These are phyloP conservation scores for Chionoecetes opilio DNA, from an alignment of 1,140 invertebrate species.

Conservation along the genomic window DNA sequence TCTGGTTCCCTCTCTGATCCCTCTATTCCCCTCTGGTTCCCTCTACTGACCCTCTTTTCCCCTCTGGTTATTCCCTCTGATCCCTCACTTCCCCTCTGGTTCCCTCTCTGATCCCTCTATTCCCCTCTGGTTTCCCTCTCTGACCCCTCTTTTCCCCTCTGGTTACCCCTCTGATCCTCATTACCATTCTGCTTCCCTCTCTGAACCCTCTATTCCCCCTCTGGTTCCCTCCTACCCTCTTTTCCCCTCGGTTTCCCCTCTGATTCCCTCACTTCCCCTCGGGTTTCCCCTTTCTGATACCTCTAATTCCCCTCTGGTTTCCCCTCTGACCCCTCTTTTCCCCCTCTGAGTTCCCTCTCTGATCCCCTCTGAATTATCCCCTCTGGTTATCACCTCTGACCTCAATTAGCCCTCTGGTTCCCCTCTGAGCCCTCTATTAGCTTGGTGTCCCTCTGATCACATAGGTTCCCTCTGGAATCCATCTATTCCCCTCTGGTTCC, in stretches of 20 bases:
- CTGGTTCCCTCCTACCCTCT: background rate
- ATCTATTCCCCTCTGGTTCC: too few relatives aligned
- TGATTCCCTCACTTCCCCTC: background rate
- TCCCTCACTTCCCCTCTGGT: too few relatives aligned
- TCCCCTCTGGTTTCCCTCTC: background rate
- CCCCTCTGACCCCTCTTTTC: background rate
- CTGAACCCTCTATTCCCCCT: background rate
- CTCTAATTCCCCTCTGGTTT: background rate
- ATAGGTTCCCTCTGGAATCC: too few relatives aligned
- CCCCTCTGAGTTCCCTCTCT: background rate
- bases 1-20: too few relatives aligned
- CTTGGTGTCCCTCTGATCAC: background rate
- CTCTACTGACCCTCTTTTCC: too few relatives aligned
- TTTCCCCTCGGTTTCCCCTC: background rate
- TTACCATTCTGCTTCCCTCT: background rate
- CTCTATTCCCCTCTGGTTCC: background rate
- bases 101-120: background rate
- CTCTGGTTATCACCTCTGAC: background rate
- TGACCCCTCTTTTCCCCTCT: background rate
- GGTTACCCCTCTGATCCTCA: background rate
- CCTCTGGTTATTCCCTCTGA: too few relatives aligned
- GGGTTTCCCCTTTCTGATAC: background rate
- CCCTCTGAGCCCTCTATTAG: background rate
- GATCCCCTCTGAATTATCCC: background rate
- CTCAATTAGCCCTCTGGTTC: background rate